phyloP scores from a whole-genome alignment of 2,797 vertebrate genomes.

The Cuniculus paca region DNA sequence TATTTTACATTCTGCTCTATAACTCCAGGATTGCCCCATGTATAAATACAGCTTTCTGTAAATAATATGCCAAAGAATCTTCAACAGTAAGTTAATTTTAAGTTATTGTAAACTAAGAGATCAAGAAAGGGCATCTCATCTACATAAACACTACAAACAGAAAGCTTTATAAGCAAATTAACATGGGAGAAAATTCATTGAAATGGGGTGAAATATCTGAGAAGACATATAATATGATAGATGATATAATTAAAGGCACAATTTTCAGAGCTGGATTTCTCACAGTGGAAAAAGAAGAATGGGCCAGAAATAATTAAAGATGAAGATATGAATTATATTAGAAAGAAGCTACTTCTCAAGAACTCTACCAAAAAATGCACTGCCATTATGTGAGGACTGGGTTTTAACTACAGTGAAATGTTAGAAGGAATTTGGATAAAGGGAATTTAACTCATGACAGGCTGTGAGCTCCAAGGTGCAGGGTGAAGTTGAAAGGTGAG shows the following conservation, averaged over 20 bases:
- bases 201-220: neutral
- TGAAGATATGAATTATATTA: fast-evolving
- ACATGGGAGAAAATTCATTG: neutral
- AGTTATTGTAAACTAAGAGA: neutral
- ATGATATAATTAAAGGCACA: neutral
- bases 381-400: neutral
- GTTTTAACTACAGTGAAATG: neutral
- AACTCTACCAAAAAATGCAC: neutral
- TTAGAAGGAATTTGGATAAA: neutral
- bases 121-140: neutral
- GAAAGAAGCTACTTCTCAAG: neutral
- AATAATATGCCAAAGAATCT: neutral
- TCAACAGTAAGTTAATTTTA: neutral
- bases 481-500: neutral
- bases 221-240: neutral
- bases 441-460: no score
- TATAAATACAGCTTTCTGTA: neutral
- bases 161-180: fast-evolving
- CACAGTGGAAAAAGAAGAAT: neutral
- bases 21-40: neutral
- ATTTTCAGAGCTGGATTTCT: neutral
- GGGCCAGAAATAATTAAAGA: neutral
- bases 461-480: neutral
- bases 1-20: neutral
- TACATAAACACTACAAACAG: fast-evolving